phyloP scores from a whole-genome alignment of 2,113 vertebrate species.

The Corythoichthys haematopterus region DNA sequence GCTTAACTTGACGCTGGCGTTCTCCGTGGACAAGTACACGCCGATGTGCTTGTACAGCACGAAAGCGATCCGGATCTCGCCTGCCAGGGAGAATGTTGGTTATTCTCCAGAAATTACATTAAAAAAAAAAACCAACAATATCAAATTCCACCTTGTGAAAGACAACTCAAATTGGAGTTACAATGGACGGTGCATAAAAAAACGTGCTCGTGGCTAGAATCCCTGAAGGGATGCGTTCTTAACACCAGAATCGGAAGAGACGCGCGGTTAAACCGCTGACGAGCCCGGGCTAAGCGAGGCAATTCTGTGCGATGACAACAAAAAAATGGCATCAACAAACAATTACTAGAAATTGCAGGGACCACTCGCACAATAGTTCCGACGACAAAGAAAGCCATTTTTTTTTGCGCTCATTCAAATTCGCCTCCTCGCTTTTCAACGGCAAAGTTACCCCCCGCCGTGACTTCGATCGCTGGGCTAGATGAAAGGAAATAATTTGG shows the following conservation, averaged over 20 bases:
- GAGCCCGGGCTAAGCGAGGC: constrained; percentile 4
- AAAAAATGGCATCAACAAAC: constrained; percentile 15
- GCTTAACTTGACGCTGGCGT: constrained; percentile 93
- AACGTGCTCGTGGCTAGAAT: background rate
- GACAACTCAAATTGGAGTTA: no score
- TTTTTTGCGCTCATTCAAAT: constrained; percentile 7
- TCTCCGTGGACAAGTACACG: constrained; percentile 92
- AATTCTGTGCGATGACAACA: background rate
- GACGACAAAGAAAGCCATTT: constrained; percentile 34
- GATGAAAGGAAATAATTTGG: constrained; percentile 61
- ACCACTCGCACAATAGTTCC: constrained; percentile 22
- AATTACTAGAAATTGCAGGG: constrained; percentile 35
- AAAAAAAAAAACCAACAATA: no score
- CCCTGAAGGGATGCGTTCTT: background rate
- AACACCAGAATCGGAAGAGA: constrained; percentile 7
- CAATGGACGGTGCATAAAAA: background rate
- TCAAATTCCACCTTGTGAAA: no score
- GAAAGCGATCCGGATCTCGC: constrained; percentile 95
- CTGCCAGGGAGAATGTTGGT: constrained; percentile 56
- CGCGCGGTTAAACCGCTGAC: background rate
- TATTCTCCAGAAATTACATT: no score
- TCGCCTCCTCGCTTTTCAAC: constrained; percentile 27
- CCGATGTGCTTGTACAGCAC: constrained; percentile 96
- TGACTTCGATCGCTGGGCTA: constrained; percentile 38
- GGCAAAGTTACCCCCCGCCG: constrained; percentile 26